Evolutionary conservation across 2,888 invertebrate genomes (phyloP), one percentile per base, ranked within the genome.

Genomic region (Netelia fuscicornis): DNA sequence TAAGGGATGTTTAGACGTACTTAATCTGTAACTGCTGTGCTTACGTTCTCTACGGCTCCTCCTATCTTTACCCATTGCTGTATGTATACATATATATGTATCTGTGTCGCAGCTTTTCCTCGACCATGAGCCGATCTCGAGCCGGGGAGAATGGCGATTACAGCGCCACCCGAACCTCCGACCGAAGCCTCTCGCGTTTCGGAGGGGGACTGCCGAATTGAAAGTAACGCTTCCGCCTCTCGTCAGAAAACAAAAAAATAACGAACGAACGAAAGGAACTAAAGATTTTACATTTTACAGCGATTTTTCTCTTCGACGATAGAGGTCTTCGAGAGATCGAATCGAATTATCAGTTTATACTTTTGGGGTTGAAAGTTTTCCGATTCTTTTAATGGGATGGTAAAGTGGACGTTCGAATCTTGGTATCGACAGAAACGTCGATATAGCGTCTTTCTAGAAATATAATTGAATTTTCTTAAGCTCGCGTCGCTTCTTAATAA

Each of bases 1-100:
- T 88, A 90, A 90, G 87, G 87, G 89, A 91, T 91, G 90, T 90
- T 91, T 90, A 91, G 90, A 87, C 88, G 90, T 87, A 89, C 90
- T 91, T 90, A 91, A 91, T 91, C 91, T 89, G 90, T 91, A 90
- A 89, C 89, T 89, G 87, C 87, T 90, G 87, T 87, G 83, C 86
- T 86, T 84, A 87, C 86, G 77, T 84, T 75, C 68, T 68, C 74
- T 64, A 74, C 65, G 74, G 70, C 67, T 85, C 68, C 58, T 64
- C 72, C 70, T 77, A 56, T 81, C 58, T 62, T 68, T 48, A 65
- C 82, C 64, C 78, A 17, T 64, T 68, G 65, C 68, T 25, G 58
- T n/a, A 17, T 54, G 17, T 68, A 52, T 71, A 54, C 56, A n/a
- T 11, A 11, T 70, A n/a, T 68, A 13, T 60, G 13, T 54, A 23